phyloP scores from a whole-genome alignment of 2,888 invertebrate genomes.

The Dromius quadrimaculatus region DNA sequence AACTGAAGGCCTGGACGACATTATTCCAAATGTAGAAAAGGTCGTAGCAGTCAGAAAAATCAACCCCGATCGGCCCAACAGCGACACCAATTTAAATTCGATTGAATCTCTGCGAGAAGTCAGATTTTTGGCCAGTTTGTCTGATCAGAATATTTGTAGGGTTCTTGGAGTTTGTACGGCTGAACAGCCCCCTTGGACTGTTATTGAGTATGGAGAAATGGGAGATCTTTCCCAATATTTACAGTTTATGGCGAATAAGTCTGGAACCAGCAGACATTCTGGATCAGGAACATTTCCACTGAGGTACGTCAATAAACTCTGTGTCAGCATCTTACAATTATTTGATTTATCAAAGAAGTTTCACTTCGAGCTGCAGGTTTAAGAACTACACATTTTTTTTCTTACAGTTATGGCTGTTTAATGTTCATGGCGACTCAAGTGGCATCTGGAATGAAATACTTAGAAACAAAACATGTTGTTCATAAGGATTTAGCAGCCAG shows the following conservation, averaged over 20 bases:
- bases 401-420: slow-evolving; percentile 74
- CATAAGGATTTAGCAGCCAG: slow-evolving; percentile 83
- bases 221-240: slow-evolving; percentile 81
- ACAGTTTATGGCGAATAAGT: slow-evolving; percentile 66
- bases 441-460: slow-evolving; percentile 83
- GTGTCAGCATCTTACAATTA: neutral
- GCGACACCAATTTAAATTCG: slow-evolving; percentile 62
- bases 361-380: too few species aligned
- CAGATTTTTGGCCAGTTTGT: slow-evolving; percentile 75
- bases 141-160: slow-evolving; percentile 76
- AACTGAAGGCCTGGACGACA: slow-evolving; percentile 68
- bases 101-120: slow-evolving; percentile 73
- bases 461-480: slow-evolving; percentile 82
- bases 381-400: too few species aligned
- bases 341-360: too few species aligned
- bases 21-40: slow-evolving; percentile 67
- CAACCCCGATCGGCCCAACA: slow-evolving; percentile 65
- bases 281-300: slow-evolving; percentile 42
- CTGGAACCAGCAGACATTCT: slow-evolving; percentile 60
- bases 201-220: slow-evolving; percentile 81
- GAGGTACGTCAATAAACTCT: slow-evolving; percentile 22
- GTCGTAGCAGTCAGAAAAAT: slow-evolving; percentile 71
- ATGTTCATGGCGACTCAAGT: slow-evolving; percentile 82
- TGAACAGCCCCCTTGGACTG: slow-evolving; percentile 75
- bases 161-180: slow-evolving; percentile 73